A percentile compares a stretch with the other conserved stretches of the same genome.
phyloP scores from a whole-genome alignment of 2,888 invertebrate species.

The Linnaemya tessellans region DNA sequence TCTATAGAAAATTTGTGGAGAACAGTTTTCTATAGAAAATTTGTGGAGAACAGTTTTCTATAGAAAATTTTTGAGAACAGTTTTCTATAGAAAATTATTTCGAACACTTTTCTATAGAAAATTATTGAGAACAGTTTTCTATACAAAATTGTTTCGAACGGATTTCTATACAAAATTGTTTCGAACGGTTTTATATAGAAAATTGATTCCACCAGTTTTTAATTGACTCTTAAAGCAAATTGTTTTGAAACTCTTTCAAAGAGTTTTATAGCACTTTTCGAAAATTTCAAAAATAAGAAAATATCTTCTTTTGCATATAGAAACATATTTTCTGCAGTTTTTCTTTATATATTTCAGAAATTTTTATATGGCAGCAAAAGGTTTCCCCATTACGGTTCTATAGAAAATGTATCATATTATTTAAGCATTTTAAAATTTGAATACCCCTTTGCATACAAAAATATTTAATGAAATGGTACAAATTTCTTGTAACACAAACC shows the following conservation, averaged over 20 bases:
- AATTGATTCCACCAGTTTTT: not conserved
- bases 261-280: too few relatives aligned
- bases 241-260: not conserved
- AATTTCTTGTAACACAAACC: conserved; percentile 49
- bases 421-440: not conserved
- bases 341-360: too few relatives aligned
- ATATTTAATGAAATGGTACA: not conserved
- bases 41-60: not conserved
- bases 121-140: not conserved
- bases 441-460: not conserved
- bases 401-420: too few relatives aligned
- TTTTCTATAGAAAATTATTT: not conserved
- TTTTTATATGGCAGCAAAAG: too few relatives aligned
- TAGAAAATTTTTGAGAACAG: not conserved
- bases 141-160: not conserved
- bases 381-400: too few relatives aligned
- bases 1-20: not conserved
- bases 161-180: not conserved
- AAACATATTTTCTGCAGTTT: too few relatives aligned
- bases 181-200: not conserved
- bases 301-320: too few relatives aligned
- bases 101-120: not conserved
- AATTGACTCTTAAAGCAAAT: too few relatives aligned
- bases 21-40: not conserved
- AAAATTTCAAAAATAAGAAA: too few relatives aligned